Percentiles rank a stretch among this genome's conserved stretches.
Conservation (phyloP, 1,140 invertebrate species). For the Carcinoscorpius rotundicauda region DNA sequence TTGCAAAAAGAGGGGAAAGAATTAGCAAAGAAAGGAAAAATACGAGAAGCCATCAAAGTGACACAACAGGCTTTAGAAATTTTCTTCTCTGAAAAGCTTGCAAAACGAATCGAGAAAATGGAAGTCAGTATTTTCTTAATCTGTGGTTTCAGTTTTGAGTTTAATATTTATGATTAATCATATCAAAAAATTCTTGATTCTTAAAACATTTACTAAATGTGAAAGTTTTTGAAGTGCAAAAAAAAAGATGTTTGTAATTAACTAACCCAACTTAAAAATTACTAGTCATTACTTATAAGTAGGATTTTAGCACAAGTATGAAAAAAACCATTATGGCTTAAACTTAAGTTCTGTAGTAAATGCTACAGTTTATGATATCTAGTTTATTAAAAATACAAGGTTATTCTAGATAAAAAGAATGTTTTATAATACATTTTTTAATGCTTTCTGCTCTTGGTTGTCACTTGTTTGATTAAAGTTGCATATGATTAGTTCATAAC, state of each 20-base stretch:
- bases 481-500: too few relatives aligned
- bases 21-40: constrained; percentile 12
- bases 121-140: constrained; percentile 1
- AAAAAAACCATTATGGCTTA: too few relatives aligned
- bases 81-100: constrained; percentile 8
- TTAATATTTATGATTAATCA: not conserved
- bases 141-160: not conserved
- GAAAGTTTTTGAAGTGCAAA: not conserved
- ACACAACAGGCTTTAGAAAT: constrained; percentile 7
- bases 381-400: too few relatives aligned
- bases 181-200: too few relatives aligned
- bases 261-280: not conserved
- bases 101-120: constrained; percentile 10
- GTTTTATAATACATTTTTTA: too few relatives aligned
- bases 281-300: not conserved
- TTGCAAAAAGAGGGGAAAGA: constrained; percentile 13
- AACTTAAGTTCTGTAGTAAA: too few relatives aligned
- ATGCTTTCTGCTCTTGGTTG: too few relatives aligned
- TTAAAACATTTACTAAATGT: not conserved
- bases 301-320: too few relatives aligned
- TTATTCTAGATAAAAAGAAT: too few relatives aligned
- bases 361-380: too few relatives aligned
- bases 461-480: too few relatives aligned
- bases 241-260: not conserved
- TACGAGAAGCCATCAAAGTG: constrained; percentile 5